Percentiles rank a stretch among this genome's conserved stretches.
Evolutionary conservation across 1,140 invertebrate species (phyloP).

Genomic region (Heliconius hewitsoni): DNA sequence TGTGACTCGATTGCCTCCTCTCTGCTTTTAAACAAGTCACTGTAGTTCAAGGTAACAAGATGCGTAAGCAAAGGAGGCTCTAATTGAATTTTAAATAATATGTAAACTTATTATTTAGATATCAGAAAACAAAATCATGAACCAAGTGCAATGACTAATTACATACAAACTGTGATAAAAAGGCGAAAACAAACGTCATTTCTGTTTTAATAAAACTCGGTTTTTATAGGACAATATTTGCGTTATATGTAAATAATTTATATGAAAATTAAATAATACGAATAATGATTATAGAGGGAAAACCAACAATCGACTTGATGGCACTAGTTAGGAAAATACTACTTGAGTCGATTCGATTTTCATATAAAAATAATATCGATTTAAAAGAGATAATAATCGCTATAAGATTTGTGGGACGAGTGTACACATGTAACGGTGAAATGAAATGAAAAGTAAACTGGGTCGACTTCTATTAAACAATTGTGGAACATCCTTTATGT

Average conservation of each 20-base stretch:
- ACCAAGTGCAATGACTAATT: too few species aligned
- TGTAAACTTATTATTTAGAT: too few species aligned
- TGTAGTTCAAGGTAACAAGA: neutral
- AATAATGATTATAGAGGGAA: neutral
- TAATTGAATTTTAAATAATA: neutral
- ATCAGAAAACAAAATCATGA: too few species aligned
- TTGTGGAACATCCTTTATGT: neutral
- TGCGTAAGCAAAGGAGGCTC: neutral
- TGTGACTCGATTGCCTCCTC: too few species aligned
- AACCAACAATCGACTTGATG: neutral
- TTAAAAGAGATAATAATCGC: neutral
- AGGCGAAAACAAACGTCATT: neutral
- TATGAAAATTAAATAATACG: neutral
- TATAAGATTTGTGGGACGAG: neutral
- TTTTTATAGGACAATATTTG: neutral
- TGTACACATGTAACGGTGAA: neutral
- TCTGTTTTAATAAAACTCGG: neutral
- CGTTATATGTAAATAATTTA: neutral
- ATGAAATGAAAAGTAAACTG: neutral
- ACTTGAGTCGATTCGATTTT: neutral
- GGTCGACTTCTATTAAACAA: neutral
- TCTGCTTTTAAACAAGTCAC: neutral
- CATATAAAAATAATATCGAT: neutral
- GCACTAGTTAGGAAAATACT: too few species aligned
- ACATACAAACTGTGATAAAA: too few species aligned